These are phyloP conservation scores for Laterallus jamaicensis DNA, from an alignment of 2,113 vertebrate species.

Conservation along the genomic window DNA sequence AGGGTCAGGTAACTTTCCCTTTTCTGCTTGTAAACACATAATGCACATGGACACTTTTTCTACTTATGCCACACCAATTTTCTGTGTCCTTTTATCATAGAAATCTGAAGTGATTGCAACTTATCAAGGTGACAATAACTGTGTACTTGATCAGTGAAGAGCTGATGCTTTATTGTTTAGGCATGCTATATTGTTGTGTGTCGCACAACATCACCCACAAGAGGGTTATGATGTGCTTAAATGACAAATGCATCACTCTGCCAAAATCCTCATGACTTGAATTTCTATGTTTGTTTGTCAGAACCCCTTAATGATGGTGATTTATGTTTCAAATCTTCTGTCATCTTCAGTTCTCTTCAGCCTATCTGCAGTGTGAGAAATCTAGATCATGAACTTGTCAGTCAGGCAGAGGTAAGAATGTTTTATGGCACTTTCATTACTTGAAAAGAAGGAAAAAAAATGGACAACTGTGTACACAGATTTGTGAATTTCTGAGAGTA, in stretches of 20 bases:
- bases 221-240: background rate
- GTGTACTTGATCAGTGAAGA: background rate
- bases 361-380: background rate
- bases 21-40: background rate
- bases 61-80: background rate
- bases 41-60: background rate
- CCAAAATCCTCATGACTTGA: background rate
- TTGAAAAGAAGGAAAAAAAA: background rate
- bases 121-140: background rate
- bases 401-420: background rate
- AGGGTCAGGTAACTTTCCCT: background rate
- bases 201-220: background rate
- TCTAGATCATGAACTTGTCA: background rate
- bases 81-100: conserved; percentile 11
- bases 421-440: background rate
- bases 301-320: background rate
- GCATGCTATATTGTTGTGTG: background rate
- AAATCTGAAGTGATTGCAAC: background rate
- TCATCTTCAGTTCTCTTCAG: background rate
- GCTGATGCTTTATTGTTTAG: background rate
- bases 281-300: background rate
- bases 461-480: background rate
- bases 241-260: background rate
- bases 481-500: background rate
- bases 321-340: background rate